Percentiles rank a stretch among this genome's conserved stretches.
phyloP scores from a whole-genome alignment of 2,888 invertebrate genomes.

The Microctonus hyperodae region DNA sequence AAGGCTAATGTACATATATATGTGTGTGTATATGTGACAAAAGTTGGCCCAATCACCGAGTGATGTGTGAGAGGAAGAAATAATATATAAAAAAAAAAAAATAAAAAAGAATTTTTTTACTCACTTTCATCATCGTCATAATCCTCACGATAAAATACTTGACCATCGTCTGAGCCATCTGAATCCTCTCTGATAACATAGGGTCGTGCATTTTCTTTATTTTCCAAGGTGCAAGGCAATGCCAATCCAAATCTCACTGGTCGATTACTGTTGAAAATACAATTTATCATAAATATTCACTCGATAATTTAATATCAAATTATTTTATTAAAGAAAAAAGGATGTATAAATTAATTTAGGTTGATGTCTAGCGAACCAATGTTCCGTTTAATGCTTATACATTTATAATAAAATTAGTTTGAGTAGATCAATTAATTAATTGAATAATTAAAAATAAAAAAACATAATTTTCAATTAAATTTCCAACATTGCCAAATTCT shows the following conservation, averaged over 20 bases:
- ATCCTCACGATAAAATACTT: slow-evolving; percentile 78
- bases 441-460: too few relatives aligned
- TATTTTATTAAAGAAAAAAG: not conserved
- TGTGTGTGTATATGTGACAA: not conserved
- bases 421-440: too few relatives aligned
- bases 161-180: slow-evolving; percentile 68
- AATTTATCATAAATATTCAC: slow-evolving; percentile 26
- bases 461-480: not conserved
- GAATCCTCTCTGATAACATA: slow-evolving; percentile 74
- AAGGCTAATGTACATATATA: slow-evolving; percentile 46
- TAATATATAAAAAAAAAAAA: slow-evolving; percentile 9
- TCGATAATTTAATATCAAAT: not conserved
- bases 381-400: slow-evolving; percentile 47
- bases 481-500: not conserved
- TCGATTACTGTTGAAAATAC: slow-evolving; percentile 70
- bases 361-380: slow-evolving; percentile 53
- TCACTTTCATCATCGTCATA: slow-evolving; percentile 71
- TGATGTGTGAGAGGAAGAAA: slow-evolving; percentile 1
- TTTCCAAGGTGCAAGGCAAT: slow-evolving; percentile 80
- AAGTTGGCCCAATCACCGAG: slow-evolving; percentile 13
- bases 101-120: slow-evolving; percentile 39
- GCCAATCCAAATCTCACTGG: slow-evolving; percentile 79
- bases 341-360: slow-evolving; percentile 16
- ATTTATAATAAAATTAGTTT: slow-evolving; percentile 21
- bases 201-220: slow-evolving; percentile 87